Evolutionary conservation across 1,140 invertebrate species (phyloP).

Genomic region (Holcopasites calliopsidis): DNA sequence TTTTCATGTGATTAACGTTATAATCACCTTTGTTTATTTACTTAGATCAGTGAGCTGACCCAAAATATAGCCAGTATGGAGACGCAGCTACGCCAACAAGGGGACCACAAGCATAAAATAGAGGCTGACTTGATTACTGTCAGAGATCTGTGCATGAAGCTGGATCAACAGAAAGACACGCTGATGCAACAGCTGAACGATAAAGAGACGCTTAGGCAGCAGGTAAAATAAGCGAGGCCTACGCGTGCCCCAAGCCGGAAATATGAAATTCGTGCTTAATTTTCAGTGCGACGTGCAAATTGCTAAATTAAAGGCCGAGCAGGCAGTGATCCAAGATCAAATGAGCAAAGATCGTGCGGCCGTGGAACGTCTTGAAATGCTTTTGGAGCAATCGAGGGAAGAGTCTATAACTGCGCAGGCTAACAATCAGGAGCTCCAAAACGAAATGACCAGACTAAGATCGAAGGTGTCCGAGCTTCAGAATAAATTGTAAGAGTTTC

Average conservation of each 20-base stretch:
- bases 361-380: slow-evolving; percentile 78
- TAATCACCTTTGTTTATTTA: background rate
- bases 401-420: slow-evolving; percentile 79
- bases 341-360: slow-evolving; percentile 77
- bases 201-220: slow-evolving; percentile 70
- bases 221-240: too few species aligned
- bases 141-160: slow-evolving; percentile 79
- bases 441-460: slow-evolving; percentile 77
- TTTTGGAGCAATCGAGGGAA: slow-evolving; percentile 78
- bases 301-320: slow-evolving; percentile 70
- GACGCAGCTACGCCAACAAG: slow-evolving; percentile 77
- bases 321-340: slow-evolving; percentile 75
- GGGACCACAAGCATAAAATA: slow-evolving; percentile 69
- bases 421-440: slow-evolving; percentile 79
- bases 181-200: slow-evolving; percentile 74
- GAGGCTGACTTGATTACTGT: slow-evolving; percentile 78
- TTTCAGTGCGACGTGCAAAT: slow-evolving; percentile 75
- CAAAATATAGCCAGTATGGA: slow-evolving; percentile 80
- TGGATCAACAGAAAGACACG: slow-evolving; percentile 80
- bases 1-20: too few species aligned
- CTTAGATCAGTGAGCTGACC: slow-evolving; percentile 80
- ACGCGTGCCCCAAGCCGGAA: too few species aligned
- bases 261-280: background rate
- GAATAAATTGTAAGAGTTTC: slow-evolving; percentile 79
- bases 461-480: slow-evolving; percentile 77